Base-by-base conservation (phyloP, 2,888 invertebrate species). In the Cantharis nigra region DNA sequence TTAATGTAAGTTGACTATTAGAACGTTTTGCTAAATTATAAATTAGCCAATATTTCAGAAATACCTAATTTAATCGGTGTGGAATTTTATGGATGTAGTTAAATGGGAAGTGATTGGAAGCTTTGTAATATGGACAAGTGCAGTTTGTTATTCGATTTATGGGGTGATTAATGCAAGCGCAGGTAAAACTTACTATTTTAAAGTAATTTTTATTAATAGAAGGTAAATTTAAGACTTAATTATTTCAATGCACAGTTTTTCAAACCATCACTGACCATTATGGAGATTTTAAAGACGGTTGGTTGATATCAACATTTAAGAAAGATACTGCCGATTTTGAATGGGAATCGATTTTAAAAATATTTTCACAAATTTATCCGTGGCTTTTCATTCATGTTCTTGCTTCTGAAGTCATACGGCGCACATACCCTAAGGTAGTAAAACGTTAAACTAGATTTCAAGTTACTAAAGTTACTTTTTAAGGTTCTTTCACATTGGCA, bases 311-410 rank as follows among this genome's bases (percentile, higher is more conserved):
- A 70, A 86, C 88, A 28, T 89, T 91, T 82, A 90, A 90, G 79
- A 91, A 91, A 88, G 95, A 95, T 88, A 87, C 89, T 23, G 91
- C 94, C 18, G 95, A 95, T 88, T 89, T 90, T 84, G 95, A 95
- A 89, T 95, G 95, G 95, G 91, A 88, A 83, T 89, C 91, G 75
- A 93, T 92, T 90, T 91, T 91, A 83, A 90, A 89, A 80, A 90
- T 91, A 74, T 85, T 92, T 72, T 85, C 87, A 67, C 87, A 86
- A 79, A 86, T 91, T 72, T 89, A 90, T 85, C 90, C 91, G 72
- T 93, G 92, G 90, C 84, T 92, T 79, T 82, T 91, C 76, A 75
- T 91, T 26, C 92, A 94, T 83, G 88, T 92, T 80, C 23, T 90
- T 69, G 83, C 91, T 74, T 90, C 92, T 33, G 91, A 93, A 86